Evolutionary conservation across 2,888 invertebrate genomes (phyloP), one percentile per base, ranked within the genome.

Genomic region (Acheta domesticus): DNA sequence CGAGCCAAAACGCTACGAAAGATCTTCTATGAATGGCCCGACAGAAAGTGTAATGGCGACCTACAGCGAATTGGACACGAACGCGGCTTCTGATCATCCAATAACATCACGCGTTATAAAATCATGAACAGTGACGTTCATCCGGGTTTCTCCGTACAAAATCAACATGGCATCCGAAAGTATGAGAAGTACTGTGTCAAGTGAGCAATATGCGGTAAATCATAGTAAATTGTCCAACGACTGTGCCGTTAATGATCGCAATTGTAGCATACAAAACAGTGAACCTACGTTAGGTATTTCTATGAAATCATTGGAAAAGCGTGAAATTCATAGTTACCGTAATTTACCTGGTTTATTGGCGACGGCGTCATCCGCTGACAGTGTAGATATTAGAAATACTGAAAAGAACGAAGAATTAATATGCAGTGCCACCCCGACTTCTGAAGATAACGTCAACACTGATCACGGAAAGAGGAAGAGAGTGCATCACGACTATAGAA

Each of bases 391-490:
- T 48, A 79, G 62, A 62, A 80, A 82, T 75, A 74, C 78, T 62
- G 82, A 81, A 77, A 80, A 79, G 23, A 78, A 80, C 79, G 81
- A 80, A 80, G 79, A 80, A 20, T 74, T 76, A 78, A 48, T 80
- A 82, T 21, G 78, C 77, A 77, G 50, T 79, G 81, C 77, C 78
- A 78, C 74, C 75, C 78, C 78, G 16, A 80, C 23, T 23, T 78
- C 77, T 76, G 82, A 83, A 49, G 78, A 79, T 48, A 23, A 48
- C 49, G 73, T 76, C 48, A 77, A 62, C 76, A 49, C 80, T n/a
- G 88, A 88, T 83, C 85, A 85, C 83, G 84, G 83, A 82, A 89
- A 89, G 84, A 88, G 89, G 82, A 88, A 88, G 82, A 86, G 89
- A 84, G 85, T 88, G 83, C 87, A 86, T 84, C 87, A 88, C 83